phyloP scores from a whole-genome alignment of 2,797 vertebrate species.

The Falco cherrug region DNA sequence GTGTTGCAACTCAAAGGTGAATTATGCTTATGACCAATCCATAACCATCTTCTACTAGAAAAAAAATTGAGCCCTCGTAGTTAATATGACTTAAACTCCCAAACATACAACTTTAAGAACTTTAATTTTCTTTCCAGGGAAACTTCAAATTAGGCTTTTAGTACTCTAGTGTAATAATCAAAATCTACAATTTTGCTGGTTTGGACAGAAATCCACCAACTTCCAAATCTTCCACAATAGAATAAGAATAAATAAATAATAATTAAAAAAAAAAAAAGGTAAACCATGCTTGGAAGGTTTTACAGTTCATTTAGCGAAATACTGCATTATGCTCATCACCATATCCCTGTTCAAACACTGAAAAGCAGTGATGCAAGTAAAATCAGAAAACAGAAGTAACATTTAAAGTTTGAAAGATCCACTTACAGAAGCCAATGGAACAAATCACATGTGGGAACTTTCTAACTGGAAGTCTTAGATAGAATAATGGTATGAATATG shows the following conservation, averaged over 20 bases:
- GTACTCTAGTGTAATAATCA: neutral
- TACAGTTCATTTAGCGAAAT: slow-evolving; percentile 57
- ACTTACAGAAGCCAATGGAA: slow-evolving; percentile 54
- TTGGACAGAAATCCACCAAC: slow-evolving; percentile 16
- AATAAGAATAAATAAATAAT: neutral
- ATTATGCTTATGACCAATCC: slow-evolving; percentile 32
- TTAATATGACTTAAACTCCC: slow-evolving; percentile 1
- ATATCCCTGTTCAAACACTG: slow-evolving; percentile 24
- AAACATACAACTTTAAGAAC: slow-evolving; percentile 14
- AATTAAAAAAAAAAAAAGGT: neutral
- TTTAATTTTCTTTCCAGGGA: slow-evolving; percentile 28
- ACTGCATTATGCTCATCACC: neutral
- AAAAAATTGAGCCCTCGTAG: neutral
- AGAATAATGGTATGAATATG: slow-evolving; percentile 60
- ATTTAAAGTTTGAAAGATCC: slow-evolving; percentile 55
- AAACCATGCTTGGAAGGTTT: slow-evolving; percentile 7
- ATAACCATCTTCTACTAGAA: neutral
- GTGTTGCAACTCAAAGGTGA: neutral
- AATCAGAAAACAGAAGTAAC: slow-evolving; percentile 39
- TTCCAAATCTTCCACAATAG: neutral
- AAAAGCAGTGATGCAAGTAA: slow-evolving; percentile 25
- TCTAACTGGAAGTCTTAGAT: slow-evolving; percentile 40
- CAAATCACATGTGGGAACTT: slow-evolving; percentile 42
- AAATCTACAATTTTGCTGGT: neutral
- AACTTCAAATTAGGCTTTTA: neutral